A percentile compares a stretch with the other conserved stretches of the same genome.
These are phyloP conservation scores for Porphyrio hochstetteri DNA, from an alignment of 2,113 vertebrate species.

Conservation along the genomic window DNA sequence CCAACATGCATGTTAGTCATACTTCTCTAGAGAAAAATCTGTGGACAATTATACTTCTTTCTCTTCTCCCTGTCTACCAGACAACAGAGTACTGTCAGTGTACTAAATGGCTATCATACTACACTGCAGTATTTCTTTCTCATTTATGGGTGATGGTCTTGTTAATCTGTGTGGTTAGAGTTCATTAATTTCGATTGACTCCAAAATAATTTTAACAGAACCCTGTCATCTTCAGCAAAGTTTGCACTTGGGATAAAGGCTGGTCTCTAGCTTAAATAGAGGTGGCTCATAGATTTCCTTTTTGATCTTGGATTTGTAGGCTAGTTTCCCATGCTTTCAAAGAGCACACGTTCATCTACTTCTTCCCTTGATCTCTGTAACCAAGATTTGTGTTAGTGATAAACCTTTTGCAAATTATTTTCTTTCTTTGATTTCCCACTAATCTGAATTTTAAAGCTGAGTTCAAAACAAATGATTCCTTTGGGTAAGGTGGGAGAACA, in stretches of 20 bases:
- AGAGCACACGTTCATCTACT: neutral
- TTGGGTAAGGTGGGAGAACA: neutral
- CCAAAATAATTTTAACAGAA: neutral
- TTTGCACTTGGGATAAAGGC: neutral
- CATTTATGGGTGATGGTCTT: neutral
- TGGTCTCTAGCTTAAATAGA: neutral
- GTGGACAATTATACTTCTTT: neutral
- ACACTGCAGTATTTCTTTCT: neutral
- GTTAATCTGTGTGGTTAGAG: neutral
- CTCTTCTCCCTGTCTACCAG: neutral
- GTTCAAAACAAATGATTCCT: neutral
- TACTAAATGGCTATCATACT: neutral
- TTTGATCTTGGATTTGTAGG: neutral
- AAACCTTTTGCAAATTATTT: neutral
- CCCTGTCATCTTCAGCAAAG: neutral
- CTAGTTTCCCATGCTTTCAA: neutral
- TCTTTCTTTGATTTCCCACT: neutral
- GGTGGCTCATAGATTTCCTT: neutral
- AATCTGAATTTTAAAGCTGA: neutral
- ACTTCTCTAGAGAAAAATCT: neutral
- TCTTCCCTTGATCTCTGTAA: neutral
- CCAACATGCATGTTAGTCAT: fast-evolving
- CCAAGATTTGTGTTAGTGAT: neutral
- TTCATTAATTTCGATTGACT: neutral
- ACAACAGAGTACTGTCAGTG: neutral